A percentile compares a stretch with the other conserved stretches of the same genome.
phyloP scores from a whole-genome alignment of 2,888 invertebrate species.

The Spodoptera exigua region DNA sequence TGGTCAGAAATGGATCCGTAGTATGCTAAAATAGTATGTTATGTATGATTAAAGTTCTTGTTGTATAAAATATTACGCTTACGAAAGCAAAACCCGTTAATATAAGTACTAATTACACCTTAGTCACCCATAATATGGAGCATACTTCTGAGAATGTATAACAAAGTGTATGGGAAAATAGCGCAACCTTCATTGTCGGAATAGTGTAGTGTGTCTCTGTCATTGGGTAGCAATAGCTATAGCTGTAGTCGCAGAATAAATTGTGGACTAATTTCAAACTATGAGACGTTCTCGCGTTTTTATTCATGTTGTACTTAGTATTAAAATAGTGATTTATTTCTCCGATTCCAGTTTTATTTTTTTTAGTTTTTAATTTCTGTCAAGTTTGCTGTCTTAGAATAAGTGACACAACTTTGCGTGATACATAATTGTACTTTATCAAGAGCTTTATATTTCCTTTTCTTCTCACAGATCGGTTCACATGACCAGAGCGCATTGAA shows the following conservation, averaged over 20 bases:
- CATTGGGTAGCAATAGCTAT: slow-evolving; percentile 34
- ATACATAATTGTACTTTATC: not conserved
- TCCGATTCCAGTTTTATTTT: too few relatives aligned
- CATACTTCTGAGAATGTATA: slow-evolving; percentile 51
- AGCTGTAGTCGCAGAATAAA: not conserved
- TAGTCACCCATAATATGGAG: slow-evolving; percentile 29
- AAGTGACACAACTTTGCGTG: too few relatives aligned
- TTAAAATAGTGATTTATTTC: too few relatives aligned
- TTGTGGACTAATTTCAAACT: slow-evolving; percentile 1
- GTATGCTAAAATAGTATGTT: too few relatives aligned
- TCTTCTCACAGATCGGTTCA: slow-evolving; percentile 63
- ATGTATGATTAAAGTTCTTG: too few relatives aligned
- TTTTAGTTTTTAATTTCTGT: too few relatives aligned
- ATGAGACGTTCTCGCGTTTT: not conserved
- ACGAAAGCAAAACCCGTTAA: slow-evolving; percentile 27
- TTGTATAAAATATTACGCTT: too few relatives aligned
- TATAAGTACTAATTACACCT: slow-evolving; percentile 30
- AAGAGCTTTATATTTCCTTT: slow-evolving; percentile 33
- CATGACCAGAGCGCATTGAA: slow-evolving; percentile 74
- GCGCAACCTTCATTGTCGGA: slow-evolving; percentile 39
- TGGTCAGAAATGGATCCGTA: too few relatives aligned
- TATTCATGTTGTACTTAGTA: too few relatives aligned
- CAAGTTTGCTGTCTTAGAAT: too few relatives aligned
- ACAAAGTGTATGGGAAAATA: slow-evolving; percentile 46
- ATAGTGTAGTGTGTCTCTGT: slow-evolving; percentile 39